Evolutionary conservation across 1,140 invertebrate genomes (phyloP), one percentile per base, ranked within the genome.

Genomic region (Brachionus manjavacas): DNA sequence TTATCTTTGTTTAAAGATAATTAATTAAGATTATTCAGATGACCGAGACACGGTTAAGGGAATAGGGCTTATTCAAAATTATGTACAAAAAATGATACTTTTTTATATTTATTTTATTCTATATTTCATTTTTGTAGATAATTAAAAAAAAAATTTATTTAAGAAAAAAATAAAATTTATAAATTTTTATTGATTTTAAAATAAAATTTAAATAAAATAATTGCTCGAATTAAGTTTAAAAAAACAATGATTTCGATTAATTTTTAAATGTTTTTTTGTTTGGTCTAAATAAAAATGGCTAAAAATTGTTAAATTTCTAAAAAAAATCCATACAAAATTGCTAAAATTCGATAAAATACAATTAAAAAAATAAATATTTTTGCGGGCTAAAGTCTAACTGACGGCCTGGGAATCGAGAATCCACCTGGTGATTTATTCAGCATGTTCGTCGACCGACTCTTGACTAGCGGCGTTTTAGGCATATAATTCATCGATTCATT

Each of bases 401-500:
- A 76, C 0, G 72, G 72, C 43, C 72, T 7, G 14, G 72, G 72
- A 25, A 76, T 76, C 0, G 72, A 76, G 41, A 76, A 76, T 7
- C 16, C 72, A 4, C 72, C 72, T 3, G 72, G 41, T 28, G 72
- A 76, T 76, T 76, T 76, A 11, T 49, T 7, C 20, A 76, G 7
- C 23, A 46, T 76, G 25, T 76, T 4, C 6, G 43, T 35, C 9
- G 41, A 23, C 4, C 72, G n/a, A 12, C 11, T 49, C 41, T 76
- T 76, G 20, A 76, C 25, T 9, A 76, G 16, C 0, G 72, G 72
- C 4, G 72, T 76, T 76, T 49, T 76, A 6, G 72, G 72, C 39
- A 76, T 25, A 49, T 25, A 76, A n/a, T 76, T 76, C 72, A 76
- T 76, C 8, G 72, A 76, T 23, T 76, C 72, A 76, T 76, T 76